Evolutionary conservation across 2,113 vertebrate genomes (phyloP).

Genomic region (Rhabdornis inornatus): DNA sequence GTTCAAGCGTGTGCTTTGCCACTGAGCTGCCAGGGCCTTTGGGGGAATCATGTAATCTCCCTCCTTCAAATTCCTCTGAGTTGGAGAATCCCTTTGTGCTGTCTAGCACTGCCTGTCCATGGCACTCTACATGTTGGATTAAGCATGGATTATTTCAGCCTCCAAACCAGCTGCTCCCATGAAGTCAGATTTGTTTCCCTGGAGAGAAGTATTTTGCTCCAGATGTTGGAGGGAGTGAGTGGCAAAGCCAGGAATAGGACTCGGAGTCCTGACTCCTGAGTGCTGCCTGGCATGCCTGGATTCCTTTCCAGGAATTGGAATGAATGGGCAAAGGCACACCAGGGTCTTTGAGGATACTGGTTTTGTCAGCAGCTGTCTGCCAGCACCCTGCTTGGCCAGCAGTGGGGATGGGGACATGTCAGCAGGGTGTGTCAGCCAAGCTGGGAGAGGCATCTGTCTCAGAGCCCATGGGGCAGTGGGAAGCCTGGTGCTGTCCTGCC

Average conservation of each 20-base stretch:
- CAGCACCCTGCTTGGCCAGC: background rate
- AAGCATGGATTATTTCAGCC: conserved; percentile 1
- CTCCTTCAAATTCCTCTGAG: background rate
- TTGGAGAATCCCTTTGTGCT: conserved; percentile 23
- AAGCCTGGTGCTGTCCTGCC: background rate
- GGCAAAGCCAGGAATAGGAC: background rate
- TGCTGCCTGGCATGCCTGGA: background rate
- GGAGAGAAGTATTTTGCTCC: background rate
- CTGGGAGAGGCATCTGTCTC: background rate
- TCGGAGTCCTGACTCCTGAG: background rate
- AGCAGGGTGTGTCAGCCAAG: background rate
- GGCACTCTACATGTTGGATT: background rate
- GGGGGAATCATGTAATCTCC: background rate
- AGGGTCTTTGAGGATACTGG: background rate
- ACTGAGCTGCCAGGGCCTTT: background rate
- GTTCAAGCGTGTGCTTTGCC: background rate
- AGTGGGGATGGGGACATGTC: background rate
- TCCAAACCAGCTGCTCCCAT: conserved; percentile 26
- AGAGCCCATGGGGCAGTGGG: background rate
- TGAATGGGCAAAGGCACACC: background rate
- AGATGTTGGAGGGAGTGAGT: background rate
- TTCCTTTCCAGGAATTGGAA: background rate
- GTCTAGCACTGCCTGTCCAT: background rate
- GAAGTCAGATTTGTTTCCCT: conserved; percentile 10
- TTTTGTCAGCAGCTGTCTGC: background rate